Evolutionary conservation across 2,888 invertebrate genomes (phyloP).

Genomic region (Zygogramma bicolorata): DNA sequence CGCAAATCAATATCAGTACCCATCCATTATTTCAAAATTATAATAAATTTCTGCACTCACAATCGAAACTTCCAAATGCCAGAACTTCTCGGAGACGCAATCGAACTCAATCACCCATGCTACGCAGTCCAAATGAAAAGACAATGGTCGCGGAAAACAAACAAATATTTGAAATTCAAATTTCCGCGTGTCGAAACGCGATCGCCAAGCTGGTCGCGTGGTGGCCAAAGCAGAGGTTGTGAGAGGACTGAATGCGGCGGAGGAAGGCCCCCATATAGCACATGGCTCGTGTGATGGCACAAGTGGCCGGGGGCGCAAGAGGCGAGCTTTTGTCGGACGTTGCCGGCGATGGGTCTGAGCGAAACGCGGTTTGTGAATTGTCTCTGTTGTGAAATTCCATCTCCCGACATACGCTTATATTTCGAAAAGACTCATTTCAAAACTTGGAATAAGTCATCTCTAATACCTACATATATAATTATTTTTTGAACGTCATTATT

Average conservation of each 20-base stretch:
- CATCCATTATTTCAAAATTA: not conserved
- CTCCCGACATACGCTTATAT: no score
- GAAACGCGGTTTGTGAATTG: no score
- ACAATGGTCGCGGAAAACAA: not conserved
- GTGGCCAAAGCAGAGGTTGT: constrained; percentile 23
- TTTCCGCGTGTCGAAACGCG: constrained; percentile 29
- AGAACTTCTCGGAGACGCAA: not conserved
- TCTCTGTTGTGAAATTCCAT: no score
- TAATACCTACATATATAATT: no score
- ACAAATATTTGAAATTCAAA: constrained; percentile 7
- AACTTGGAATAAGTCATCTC: no score
- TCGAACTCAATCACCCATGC: constrained; percentile 1
- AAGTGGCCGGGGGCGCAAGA: constrained; percentile 8
- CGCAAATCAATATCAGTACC: no score
- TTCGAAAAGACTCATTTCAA: no score
- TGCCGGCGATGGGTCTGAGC: constrained; percentile 2
- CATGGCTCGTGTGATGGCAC: constrained; percentile 32
- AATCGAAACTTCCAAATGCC: not conserved
- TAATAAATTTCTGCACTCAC: not conserved
- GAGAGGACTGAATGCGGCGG: constrained; percentile 35
- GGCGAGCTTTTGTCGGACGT: not conserved
- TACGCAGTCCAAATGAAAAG: not conserved
- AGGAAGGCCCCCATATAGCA: constrained; percentile 30
- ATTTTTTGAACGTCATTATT: no score
- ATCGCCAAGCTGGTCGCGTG: constrained; percentile 18